A percentile compares a stretch with the other conserved stretches of the same genome.
These are phyloP conservation scores for Silurus aristotelis DNA, from an alignment of 2,797 vertebrate genomes.

Conservation along the genomic window DNA sequence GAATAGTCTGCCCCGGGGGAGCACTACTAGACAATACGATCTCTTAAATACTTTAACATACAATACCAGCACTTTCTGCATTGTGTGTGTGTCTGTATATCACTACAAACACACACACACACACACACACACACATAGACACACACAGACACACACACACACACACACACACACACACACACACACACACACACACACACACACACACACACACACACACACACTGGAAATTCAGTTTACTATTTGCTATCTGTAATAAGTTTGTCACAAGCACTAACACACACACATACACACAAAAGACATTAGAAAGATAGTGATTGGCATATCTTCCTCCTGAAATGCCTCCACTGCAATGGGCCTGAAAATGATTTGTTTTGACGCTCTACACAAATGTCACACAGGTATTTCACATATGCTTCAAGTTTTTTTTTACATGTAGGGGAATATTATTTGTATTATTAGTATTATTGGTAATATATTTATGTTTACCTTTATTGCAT, in stretches of 20 bases:
- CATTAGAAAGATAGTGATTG: neutral
- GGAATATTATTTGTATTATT: neutral
- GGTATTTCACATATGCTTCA: neutral
- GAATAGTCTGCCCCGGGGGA: conserved; percentile 37
- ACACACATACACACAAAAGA: no score
- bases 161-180: neutral
- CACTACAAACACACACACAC: neutral
- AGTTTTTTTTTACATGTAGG: neutral
- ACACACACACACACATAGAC: neutral
- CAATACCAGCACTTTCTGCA: conserved; percentile 20
- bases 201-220: neutral
- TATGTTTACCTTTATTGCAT: no score
- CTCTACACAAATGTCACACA: neutral
- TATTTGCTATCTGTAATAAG: neutral
- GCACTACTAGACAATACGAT: conserved; percentile 25
- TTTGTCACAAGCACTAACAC: neutral
- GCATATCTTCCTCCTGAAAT: neutral
- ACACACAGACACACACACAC: neutral
- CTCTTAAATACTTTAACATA: conserved; percentile 36
- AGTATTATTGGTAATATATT: neutral
- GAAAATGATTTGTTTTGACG: neutral
- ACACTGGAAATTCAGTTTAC: neutral
- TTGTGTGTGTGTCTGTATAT: neutral
- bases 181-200: neutral
- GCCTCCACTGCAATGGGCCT: neutral